Percentiles rank a stretch among this genome's conserved stretches.
Conservation (phyloP, 1,140 invertebrate species). For the Pachypsylla venusta region DNA sequence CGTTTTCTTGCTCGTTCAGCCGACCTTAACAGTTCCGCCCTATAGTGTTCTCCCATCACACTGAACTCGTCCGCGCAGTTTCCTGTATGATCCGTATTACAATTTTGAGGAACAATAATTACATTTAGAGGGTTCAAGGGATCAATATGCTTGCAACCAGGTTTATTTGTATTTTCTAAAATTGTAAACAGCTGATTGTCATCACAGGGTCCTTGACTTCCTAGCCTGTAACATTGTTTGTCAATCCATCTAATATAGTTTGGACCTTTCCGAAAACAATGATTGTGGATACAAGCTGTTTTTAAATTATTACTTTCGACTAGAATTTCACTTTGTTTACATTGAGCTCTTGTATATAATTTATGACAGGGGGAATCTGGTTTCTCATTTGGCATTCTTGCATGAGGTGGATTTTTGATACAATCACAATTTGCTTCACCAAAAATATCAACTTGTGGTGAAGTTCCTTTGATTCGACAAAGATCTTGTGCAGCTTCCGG, state of each 20-base stretch:
- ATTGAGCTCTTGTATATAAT: background rate
- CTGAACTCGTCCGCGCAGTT: conserved; percentile 5
- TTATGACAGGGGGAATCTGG: background rate
- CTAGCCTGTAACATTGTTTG: background rate
- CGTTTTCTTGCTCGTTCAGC: background rate
- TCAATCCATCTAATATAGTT: conserved; percentile 3
- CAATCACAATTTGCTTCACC: conserved; percentile 9
- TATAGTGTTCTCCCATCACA: background rate
- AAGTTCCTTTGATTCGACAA: background rate
- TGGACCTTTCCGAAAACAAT: background rate
- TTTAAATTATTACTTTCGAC: background rate
- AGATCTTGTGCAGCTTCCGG: background rate
- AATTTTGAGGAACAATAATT: background rate
- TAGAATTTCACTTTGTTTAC: background rate
- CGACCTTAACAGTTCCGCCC: background rate
- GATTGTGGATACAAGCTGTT: background rate
- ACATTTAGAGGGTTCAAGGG: conserved; percentile 1
- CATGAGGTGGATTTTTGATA: background rate
- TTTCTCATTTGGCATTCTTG: background rate
- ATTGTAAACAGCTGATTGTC: background rate
- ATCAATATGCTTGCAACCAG: background rate
- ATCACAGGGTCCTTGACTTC: conserved; percentile 3
- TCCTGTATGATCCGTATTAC: conserved; percentile 6
- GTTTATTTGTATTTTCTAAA: background rate
- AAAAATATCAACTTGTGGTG: background rate